These are phyloP conservation scores for Corydoras maculifer DNA, from an alignment of 2,113 vertebrate species.

Conservation along the genomic window DNA sequence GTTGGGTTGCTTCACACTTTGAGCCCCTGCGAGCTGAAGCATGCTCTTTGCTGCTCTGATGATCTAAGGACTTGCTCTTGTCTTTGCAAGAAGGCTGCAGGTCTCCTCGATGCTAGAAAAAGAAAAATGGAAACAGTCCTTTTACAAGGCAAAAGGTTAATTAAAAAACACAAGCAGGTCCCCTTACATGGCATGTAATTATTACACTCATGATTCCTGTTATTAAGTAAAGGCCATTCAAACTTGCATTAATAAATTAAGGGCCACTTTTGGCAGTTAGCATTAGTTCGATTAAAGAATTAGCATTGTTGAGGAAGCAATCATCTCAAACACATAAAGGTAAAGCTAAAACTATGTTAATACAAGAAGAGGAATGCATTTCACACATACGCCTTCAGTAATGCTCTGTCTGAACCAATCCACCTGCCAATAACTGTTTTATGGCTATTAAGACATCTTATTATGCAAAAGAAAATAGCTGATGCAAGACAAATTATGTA, in stretches of 20 bases:
- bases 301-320: not conserved
- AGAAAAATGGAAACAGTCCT: constrained; percentile 16
- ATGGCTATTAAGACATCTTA: too few species aligned
- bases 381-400: too few species aligned
- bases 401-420: too few species aligned
- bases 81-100: constrained; percentile 37
- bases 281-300: not conserved
- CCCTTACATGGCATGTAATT: too few species aligned
- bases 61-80: constrained; percentile 35
- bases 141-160: not conserved
- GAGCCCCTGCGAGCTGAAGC: constrained; percentile 10
- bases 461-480: too few species aligned
- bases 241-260: too few species aligned
- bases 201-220: too few species aligned
- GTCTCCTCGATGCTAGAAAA: constrained; percentile 56
- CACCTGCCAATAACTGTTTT: too few species aligned
- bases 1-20: not conserved
- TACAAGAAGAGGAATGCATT: too few species aligned
- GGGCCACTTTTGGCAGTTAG: not conserved
- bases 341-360: too few species aligned
- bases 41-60: constrained; percentile 36
- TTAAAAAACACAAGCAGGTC: not conserved
- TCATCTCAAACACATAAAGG: not conserved
- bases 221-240: too few species aligned
- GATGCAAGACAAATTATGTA: too few species aligned